These are phyloP conservation scores for Trochalopteron elliotii DNA, from an alignment of 2,113 vertebrate genomes.

Conservation along the genomic window DNA sequence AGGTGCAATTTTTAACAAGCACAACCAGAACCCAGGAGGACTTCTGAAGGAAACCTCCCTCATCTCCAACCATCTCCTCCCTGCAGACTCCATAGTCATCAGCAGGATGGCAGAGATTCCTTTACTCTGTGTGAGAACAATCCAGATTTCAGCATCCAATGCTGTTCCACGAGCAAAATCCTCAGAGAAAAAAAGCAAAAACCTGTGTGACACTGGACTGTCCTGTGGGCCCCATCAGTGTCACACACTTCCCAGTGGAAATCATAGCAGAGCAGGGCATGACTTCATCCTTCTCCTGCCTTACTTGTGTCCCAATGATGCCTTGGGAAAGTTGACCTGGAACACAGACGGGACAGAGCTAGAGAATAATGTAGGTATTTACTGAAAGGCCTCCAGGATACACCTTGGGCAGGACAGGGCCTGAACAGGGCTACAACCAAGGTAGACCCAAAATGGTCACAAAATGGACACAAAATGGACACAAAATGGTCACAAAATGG, in stretches of 20 bases:
- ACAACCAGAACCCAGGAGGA: neutral
- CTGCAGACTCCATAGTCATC: neutral
- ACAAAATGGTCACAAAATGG: too few species aligned
- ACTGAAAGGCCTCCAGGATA: too few species aligned
- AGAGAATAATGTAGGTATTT: too few species aligned
- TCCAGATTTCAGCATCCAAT: neutral
- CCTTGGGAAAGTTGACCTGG: too few species aligned
- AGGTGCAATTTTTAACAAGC: neutral
- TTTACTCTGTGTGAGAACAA: neutral
- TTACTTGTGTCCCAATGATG: neutral
- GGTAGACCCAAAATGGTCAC: too few species aligned
- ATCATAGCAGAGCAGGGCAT: neutral
- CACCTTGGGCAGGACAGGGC: too few species aligned
- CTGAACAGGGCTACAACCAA: too few species aligned
- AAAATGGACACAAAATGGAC: too few species aligned
- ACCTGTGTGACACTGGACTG: accelerated
- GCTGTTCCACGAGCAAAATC: neutral
- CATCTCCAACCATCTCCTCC: neutral
- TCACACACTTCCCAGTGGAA: neutral
- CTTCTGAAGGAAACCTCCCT: neutral
- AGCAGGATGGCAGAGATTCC: neutral
- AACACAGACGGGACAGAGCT: too few species aligned
- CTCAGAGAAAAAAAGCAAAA: neutral
- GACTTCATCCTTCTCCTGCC: neutral
- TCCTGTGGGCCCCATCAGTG: neutral